Evolutionary conservation across 2,888 invertebrate species (phyloP).

Genomic region (Euplagia quadripunctaria): DNA sequence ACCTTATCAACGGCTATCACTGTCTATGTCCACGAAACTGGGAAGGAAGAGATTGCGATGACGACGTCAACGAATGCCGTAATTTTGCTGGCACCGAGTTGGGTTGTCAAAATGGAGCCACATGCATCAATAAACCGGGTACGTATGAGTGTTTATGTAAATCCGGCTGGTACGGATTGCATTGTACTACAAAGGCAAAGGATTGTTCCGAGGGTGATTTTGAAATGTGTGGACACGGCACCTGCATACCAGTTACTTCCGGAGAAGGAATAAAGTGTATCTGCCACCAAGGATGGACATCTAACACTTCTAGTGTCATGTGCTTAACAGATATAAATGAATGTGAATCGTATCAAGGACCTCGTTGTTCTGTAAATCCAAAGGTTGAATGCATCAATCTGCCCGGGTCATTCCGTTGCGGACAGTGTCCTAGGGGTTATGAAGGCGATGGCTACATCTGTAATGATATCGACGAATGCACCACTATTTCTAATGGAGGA

Average conservation of each 20-base stretch:
- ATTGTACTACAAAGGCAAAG: slow-evolving; percentile 92
- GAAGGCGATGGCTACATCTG: slow-evolving; percentile 96
- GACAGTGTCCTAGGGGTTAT: slow-evolving; percentile 94
- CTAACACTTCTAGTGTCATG: slow-evolving; percentile 89
- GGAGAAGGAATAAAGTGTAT: slow-evolving; percentile 91
- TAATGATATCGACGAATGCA: slow-evolving; percentile 96
- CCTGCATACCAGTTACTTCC: slow-evolving; percentile 90
- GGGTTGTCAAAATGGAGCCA: slow-evolving; percentile 97
- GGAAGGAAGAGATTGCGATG: slow-evolving; percentile 90
- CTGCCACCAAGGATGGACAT: slow-evolving; percentile 96
- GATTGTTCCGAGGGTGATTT: slow-evolving; percentile 91
- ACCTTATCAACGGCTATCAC: slow-evolving; percentile 90
- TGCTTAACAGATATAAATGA: slow-evolving; percentile 96
- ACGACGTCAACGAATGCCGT: slow-evolving; percentile 96
- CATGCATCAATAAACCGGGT: slow-evolving; percentile 93
- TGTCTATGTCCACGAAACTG: slow-evolving; percentile 93
- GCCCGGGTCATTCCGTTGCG: slow-evolving; percentile 96
- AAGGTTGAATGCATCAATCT: slow-evolving; percentile 95
- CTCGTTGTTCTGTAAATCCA: slow-evolving; percentile 93
- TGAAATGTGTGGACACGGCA: slow-evolving; percentile 96
- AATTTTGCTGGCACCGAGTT: slow-evolving; percentile 93
- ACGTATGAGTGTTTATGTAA: slow-evolving; percentile 94
- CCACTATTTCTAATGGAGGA: slow-evolving; percentile 94
- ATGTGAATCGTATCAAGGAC: slow-evolving; percentile 89
- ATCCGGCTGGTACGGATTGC: slow-evolving; percentile 93